These are phyloP conservation scores for Rhagophthalmus giganteus DNA, from an alignment of 2,888 invertebrate species.

Conservation along the genomic window DNA sequence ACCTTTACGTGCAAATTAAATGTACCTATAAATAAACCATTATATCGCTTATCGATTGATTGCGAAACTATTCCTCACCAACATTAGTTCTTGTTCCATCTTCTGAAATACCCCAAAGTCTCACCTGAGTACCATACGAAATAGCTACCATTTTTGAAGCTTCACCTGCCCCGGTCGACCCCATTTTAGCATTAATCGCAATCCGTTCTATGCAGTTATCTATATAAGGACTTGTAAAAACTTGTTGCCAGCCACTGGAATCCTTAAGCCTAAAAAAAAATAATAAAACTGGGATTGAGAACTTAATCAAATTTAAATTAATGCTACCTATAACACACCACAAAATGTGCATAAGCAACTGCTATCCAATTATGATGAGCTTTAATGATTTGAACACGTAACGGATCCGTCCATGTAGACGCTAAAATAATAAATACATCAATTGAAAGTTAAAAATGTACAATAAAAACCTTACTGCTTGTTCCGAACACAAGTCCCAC, in stretches of 20 bases:
- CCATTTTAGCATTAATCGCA: constrained; percentile 79
- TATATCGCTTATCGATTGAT: no score
- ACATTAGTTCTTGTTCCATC: constrained; percentile 74
- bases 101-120: constrained; percentile 80
- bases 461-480: no score
- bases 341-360: constrained; percentile 94
- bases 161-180: constrained; percentile 59
- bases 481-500: constrained; percentile 70
- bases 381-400: constrained; percentile 89
- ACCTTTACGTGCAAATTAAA: constrained; percentile 91
- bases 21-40: constrained; percentile 72
- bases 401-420: constrained; percentile 78
- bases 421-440: constrained; percentile 53
- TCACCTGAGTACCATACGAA: constrained; percentile 74
- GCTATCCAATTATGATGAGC: constrained; percentile 99
- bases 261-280: constrained; percentile 75
- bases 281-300: constrained; percentile 1
- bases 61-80: constrained; percentile 61
- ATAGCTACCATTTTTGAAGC: constrained; percentile 81
- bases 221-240: constrained; percentile 91
- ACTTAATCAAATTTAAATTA: constrained; percentile 1
- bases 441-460: no score
- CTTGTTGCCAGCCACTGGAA: constrained; percentile 94
- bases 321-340: constrained; percentile 85
- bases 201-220: constrained; percentile 88